Conservation (phyloP, 1,140 invertebrate genomes). For the Cyclargus thomasi region DNA sequence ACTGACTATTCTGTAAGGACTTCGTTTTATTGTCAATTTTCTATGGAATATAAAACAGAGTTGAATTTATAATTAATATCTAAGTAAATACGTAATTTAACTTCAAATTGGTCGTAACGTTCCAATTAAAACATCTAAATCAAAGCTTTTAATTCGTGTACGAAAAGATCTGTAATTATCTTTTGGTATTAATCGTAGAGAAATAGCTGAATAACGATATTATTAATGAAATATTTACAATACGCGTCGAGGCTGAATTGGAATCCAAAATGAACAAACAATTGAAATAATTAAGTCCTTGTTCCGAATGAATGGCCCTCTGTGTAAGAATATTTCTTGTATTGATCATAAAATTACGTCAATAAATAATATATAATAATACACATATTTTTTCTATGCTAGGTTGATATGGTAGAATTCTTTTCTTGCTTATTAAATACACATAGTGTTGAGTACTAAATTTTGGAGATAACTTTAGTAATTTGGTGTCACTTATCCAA, state of each 20-base stretch:
- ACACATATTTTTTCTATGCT: not conserved
- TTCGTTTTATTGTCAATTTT: no score
- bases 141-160: not conserved
- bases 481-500: no score
- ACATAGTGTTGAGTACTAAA: no score
- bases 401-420: not conserved
- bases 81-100: no score
- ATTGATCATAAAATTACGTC: not conserved
- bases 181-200: not conserved
- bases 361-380: not conserved
- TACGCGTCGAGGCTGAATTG: not conserved
- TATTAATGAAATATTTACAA: not conserved
- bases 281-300: not conserved
- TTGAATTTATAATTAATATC: no score
- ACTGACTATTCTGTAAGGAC: no score
- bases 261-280: not conserved
- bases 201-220: not conserved
- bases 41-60: no score
- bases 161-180: not conserved
- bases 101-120: constrained; percentile 79
- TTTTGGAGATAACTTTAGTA: no score
- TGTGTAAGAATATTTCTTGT: not conserved
- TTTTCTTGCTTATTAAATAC: no score
- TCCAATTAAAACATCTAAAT: not conserved
- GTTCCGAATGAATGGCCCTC: not conserved